Conservation (phyloP, 2,888 invertebrate genomes). For the Ceramica pisi region DNA sequence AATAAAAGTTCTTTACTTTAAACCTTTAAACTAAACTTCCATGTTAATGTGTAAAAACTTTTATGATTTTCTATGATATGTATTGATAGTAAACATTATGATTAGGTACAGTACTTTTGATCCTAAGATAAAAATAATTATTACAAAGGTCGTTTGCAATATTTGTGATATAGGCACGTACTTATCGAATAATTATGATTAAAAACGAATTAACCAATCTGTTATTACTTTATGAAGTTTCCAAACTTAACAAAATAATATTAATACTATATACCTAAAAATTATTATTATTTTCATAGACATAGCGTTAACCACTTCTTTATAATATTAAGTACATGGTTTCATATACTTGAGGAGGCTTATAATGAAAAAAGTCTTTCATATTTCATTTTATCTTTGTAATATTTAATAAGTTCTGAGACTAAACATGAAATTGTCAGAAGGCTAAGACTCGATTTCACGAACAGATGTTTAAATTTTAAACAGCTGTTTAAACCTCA, state of each 20-base stretch:
- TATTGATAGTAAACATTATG: not conserved
- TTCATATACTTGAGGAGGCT: not conserved
- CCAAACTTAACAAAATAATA: not conserved
- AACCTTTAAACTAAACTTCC: not conserved
- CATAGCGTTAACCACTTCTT: not conserved
- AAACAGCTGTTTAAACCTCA: too few species aligned
- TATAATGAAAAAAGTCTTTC: not conserved
- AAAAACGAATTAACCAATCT: not conserved
- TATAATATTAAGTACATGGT: not conserved
- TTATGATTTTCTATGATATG: not conserved
- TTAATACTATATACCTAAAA: not conserved
- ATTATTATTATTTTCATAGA: slow-evolving; percentile 1
- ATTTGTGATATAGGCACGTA: not conserved
- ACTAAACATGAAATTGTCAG: not conserved
- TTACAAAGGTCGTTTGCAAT: not conserved
- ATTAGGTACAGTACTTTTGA: not conserved
- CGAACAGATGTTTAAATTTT: too few species aligned
- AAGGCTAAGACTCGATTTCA: not conserved
- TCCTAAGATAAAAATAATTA: too few species aligned
- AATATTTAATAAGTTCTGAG: not conserved
- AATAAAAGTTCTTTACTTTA: slow-evolving; percentile 2
- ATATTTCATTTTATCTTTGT: not conserved
- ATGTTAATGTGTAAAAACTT: too few species aligned
- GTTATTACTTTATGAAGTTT: too few species aligned
- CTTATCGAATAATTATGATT: not conserved